phyloP scores from a whole-genome alignment of 2,888 invertebrate species.

The Venustoraphidia nigricollis region DNA sequence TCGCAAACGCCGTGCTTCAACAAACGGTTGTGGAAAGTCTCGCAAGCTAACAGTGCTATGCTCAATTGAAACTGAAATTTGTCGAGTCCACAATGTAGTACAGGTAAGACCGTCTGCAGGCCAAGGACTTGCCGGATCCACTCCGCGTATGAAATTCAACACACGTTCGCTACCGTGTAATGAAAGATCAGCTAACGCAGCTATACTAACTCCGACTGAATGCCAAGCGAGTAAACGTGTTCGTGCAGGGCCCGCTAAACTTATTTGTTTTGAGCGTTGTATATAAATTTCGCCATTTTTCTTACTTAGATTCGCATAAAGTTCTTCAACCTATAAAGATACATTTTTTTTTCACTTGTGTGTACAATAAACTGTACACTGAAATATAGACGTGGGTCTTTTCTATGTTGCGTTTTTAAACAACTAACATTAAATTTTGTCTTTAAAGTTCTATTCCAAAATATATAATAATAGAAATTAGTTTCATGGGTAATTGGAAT shows the following conservation, averaged over 20 bases:
- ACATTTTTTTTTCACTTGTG: no score
- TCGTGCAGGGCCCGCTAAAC: conserved; percentile 41
- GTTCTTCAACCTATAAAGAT: conserved; percentile 41
- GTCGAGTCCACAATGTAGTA: conserved; percentile 84
- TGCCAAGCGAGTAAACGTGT: conserved; percentile 78
- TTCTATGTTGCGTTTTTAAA: no score
- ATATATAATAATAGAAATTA: no score
- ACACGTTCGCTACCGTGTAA: conserved; percentile 72
- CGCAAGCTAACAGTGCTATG: conserved; percentile 81
- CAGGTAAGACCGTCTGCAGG: conserved; percentile 82
- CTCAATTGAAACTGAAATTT: conserved; percentile 62
- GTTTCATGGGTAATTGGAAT: no score
- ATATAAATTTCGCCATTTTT: conserved; percentile 95
- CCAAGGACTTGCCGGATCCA: conserved; percentile 84
- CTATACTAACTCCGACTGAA: conserved; percentile 53
- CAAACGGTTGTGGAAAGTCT: conserved; percentile 89
- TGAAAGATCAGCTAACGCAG: conserved; percentile 65
- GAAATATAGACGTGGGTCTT: no score
- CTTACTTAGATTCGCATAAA: conserved; percentile 72
- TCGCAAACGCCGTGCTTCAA: conserved; percentile 67
- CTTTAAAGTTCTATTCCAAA: no score
- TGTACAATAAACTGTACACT: no score
- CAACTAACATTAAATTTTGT: no score
- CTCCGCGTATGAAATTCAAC: conserved; percentile 53
- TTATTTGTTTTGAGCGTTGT: conserved; percentile 62